A percentile compares a stretch with the other conserved stretches of the same genome.
phyloP scores from a whole-genome alignment of 2,113 vertebrate species.

The Pteruthius melanotis region DNA sequence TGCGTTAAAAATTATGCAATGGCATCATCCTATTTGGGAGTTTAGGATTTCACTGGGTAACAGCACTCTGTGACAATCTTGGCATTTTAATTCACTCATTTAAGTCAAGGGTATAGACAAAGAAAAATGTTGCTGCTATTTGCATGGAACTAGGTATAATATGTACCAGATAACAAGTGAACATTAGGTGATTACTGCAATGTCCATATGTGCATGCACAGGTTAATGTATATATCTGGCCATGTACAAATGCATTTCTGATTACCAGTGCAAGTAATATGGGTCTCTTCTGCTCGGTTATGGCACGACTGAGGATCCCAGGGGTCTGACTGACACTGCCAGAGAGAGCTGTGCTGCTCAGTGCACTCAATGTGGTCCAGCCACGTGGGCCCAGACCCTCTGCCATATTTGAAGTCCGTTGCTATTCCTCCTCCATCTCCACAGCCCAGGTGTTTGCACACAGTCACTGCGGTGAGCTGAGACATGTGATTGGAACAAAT shows the following conservation, averaged over 20 bases:
- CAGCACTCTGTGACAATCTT: not conserved
- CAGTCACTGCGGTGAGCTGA: not conserved
- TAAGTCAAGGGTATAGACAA: not conserved
- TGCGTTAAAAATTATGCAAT: not conserved
- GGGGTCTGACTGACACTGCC: constrained; percentile 53
- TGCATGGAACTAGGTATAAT: not conserved
- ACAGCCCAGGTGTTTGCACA: constrained; percentile 39
- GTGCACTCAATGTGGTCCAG: constrained; percentile 42
- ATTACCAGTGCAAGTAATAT: constrained; percentile 49
- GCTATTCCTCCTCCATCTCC: not conserved
- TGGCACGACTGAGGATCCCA: constrained; percentile 41
- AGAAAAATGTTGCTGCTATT: not conserved
- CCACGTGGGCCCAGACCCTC: constrained; percentile 34
- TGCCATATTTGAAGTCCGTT: not conserved
- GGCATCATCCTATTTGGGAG: not conserved
- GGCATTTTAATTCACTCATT: not conserved
- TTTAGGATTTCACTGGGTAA: not conserved
- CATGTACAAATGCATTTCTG: not conserved
- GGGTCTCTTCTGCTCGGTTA: constrained; percentile 48
- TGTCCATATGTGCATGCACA: too few relatives aligned
- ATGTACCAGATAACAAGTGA: not conserved
- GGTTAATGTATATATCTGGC: not conserved
- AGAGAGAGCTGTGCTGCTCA: constrained; percentile 7
- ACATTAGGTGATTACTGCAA: not conserved
- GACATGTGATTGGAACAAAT: constrained; percentile 47